Conservation (phyloP, 2,888 invertebrate genomes). For the Pseudoips prasinana region DNA sequence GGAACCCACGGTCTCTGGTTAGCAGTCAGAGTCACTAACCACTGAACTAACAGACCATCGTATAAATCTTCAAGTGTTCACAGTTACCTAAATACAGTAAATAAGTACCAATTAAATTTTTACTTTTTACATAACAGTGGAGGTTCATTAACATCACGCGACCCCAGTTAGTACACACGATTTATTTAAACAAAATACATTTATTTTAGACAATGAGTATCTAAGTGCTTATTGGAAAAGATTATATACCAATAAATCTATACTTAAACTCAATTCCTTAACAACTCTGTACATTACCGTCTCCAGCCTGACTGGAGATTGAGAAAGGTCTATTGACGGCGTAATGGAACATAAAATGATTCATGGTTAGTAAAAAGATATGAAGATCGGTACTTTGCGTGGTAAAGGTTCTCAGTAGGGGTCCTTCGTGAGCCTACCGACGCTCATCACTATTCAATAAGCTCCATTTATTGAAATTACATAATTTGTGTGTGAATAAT, state of each 20-base stretch:
- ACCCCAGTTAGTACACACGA: constrained; percentile 45
- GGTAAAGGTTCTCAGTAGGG: constrained; percentile 56
- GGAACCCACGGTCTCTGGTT: no score
- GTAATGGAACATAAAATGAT: no score
- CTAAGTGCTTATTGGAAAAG: constrained; percentile 64
- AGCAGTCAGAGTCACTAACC: no score
- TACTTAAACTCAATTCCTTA: constrained; percentile 2
- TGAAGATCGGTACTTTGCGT: background rate
- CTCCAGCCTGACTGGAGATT: no score
- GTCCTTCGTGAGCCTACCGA: constrained; percentile 69
- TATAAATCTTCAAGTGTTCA: no score
- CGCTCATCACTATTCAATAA: constrained; percentile 82
- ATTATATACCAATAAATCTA: constrained; percentile 34
- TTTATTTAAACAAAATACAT: constrained; percentile 73
- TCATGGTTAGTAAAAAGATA: no score
- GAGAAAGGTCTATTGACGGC: no score
- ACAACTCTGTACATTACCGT: no score
- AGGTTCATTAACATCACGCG: constrained; percentile 60
- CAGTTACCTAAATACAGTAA: no score
- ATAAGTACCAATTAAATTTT: background rate
- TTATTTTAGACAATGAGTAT: constrained; percentile 70
- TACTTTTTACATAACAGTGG: constrained; percentile 15
- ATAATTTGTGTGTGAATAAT: constrained; percentile 83
- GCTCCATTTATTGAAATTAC: constrained; percentile 82
- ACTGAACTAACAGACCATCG: no score